Base-by-base conservation (phyloP, 2,797 vertebrate species). In the Anabas testudineus region DNA sequence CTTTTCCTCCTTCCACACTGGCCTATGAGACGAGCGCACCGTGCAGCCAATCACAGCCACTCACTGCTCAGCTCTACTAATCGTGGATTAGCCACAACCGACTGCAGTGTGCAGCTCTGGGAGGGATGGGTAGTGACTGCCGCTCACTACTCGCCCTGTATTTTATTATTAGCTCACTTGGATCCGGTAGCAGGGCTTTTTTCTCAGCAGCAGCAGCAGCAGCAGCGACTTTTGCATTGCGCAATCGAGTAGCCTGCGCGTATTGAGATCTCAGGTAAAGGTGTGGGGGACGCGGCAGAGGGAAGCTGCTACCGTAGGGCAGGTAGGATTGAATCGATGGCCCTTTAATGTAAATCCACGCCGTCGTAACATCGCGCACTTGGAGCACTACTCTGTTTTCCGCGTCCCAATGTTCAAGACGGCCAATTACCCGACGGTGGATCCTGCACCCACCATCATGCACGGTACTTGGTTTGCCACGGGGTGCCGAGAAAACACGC, bases 341-440 rank as follows among this genome's bases (percentile, higher is more conserved):
- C 71, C 69, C 83, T 68, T 85, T 73, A 46, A 62, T 70, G 78
- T 42, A 57, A 82, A 78, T 30, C 78, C 61, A 56, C 80, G 21
- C 63, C 77, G 56, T 69, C 84, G 88, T 90, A 78, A 51, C 76
- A 59, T 58, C 55, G 78, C 71, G 83, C 86, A 32, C 84, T n/a
- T 4, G 56, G 73, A 80, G 78, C 67, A 52, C 82, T 28, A 69
- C 86, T 84, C 80, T n/a, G 30, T 32, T 58, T 74, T 67, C 48
- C 49, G 67, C 74, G 66, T 73, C 71, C 67, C 62, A 51, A 93
- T 90, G 87, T 94, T 91, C 73, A 91, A 80, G 89, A 91, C 92
- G 45, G 91, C 63, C 66, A 86, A 91, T 80, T 92, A 89, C 77
- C 93, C 93, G 86, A 92, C 96, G 93, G 96, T 95, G 91, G 95